A percentile compares a stretch with the other conserved stretches of the same genome.
Conservation (phyloP, 2,888 invertebrate species). For the Hesperia comma region DNA sequence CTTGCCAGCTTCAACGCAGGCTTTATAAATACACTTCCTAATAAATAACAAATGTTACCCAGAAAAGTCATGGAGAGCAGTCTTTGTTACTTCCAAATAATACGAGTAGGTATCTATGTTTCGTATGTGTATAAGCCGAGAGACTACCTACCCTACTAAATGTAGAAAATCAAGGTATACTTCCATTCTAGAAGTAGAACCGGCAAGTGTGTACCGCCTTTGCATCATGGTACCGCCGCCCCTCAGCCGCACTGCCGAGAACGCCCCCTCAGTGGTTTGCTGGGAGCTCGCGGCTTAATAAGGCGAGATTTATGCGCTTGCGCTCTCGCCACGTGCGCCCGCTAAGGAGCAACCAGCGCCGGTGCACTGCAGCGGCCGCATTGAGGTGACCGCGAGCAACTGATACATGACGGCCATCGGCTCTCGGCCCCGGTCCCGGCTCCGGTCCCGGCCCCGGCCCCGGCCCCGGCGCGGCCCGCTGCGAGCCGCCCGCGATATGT, state of each 20-base stretch:
- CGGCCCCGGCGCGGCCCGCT: constrained; percentile 12
- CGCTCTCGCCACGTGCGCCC: constrained; percentile 32
- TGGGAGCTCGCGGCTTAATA: constrained; percentile 28
- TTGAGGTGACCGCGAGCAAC: constrained; percentile 37
- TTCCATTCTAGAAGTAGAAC: too few relatives aligned
- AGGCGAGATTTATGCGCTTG: constrained; percentile 38
- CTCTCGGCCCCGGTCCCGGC: constrained; percentile 35
- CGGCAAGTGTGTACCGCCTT: neutral
- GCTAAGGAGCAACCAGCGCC: constrained; percentile 28
- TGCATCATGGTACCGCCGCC: too few relatives aligned
- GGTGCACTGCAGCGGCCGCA: constrained; percentile 19
- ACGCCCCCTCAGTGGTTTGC: neutral
- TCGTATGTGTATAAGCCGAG: too few relatives aligned
- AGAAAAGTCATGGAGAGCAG: too few relatives aligned
- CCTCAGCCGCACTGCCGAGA: neutral
- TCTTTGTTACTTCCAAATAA: too few relatives aligned
- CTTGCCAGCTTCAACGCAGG: too few relatives aligned
- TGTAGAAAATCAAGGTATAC: too few relatives aligned
- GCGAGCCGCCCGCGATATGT: constrained; percentile 48
- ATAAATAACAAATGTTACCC: too few relatives aligned
- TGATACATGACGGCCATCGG: constrained; percentile 41
- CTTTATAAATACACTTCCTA: too few relatives aligned
- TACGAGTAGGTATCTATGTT: too few relatives aligned
- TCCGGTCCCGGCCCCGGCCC: neutral
- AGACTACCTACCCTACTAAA: too few relatives aligned